Evolutionary conservation across 2,797 vertebrate species (phyloP).

Genomic region (Lateolabrax maculatus): DNA sequence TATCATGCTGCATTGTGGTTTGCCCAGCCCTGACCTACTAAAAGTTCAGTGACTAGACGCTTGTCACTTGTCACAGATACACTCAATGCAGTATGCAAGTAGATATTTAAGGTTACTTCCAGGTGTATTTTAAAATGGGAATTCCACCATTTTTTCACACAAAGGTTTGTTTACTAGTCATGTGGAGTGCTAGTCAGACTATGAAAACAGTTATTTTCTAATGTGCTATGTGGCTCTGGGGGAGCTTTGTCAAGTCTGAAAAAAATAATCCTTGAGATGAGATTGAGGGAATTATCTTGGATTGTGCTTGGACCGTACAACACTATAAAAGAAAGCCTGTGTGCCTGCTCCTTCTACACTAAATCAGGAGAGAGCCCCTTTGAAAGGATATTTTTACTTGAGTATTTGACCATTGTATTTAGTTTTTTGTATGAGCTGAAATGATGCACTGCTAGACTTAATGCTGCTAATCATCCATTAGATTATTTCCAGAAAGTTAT

Average conservation of each 20-base stretch:
- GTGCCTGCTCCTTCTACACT: neutral
- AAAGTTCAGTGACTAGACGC: conserved; percentile 25
- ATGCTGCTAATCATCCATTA: neutral
- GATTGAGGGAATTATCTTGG: neutral
- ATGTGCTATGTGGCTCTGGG: neutral
- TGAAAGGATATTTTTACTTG: neutral
- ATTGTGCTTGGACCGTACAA: neutral
- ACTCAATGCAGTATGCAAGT: neutral
- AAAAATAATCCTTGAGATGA: neutral
- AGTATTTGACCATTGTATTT: neutral
- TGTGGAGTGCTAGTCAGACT: neutral
- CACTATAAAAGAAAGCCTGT: neutral
- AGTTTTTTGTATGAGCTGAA: neutral
- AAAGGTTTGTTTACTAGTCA: neutral
- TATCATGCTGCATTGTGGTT: conserved; percentile 13
- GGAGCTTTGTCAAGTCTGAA: neutral
- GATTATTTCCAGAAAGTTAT: neutral
- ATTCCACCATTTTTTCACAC: neutral
- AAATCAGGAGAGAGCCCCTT: neutral
- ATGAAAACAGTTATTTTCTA: neutral
- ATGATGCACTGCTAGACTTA: neutral
- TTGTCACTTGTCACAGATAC: conserved; percentile 16
- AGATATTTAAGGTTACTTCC: neutral
- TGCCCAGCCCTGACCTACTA: conserved; percentile 31
- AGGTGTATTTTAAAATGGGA: neutral